A percentile compares a stretch with the other conserved stretches of the same genome.
Evolutionary conservation across 2,113 vertebrate species (phyloP).

Genomic region (Romanogobio albipinnatus): DNA sequence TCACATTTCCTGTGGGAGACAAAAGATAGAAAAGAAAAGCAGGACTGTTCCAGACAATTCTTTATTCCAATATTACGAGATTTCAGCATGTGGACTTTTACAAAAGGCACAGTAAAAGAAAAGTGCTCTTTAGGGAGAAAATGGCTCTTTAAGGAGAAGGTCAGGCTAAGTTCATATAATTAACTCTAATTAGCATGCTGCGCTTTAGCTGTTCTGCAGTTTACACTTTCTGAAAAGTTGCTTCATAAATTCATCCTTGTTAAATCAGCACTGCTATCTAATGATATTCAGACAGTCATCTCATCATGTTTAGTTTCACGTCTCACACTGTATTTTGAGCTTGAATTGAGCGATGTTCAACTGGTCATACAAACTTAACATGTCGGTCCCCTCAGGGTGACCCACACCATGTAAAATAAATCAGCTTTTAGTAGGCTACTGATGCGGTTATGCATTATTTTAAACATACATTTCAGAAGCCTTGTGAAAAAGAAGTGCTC

Average conservation of each 20-base stretch:
- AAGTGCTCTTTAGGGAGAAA: neutral
- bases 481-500: neutral
- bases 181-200: conserved; percentile 3
- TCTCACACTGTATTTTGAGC: neutral
- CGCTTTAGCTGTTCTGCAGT: neutral
- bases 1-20: conserved; percentile 24
- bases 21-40: conserved; percentile 3
- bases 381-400: neutral
- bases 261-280: neutral
- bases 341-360: neutral
- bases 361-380: neutral
- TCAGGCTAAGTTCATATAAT: neutral
- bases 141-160: conserved; percentile 5
- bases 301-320: neutral
- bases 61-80: neutral
- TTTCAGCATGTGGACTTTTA: neutral
- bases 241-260: neutral
- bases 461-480: neutral
- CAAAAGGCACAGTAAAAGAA: neutral
- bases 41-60: neutral
- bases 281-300: neutral
- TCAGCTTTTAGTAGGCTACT: neutral
- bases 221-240: neutral
- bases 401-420: neutral
- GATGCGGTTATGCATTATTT: neutral